Percentiles rank a stretch among this genome's conserved stretches.
These are phyloP conservation scores for Paratilapia polleni DNA, from an alignment of 2,113 vertebrate genomes.

Conservation along the genomic window DNA sequence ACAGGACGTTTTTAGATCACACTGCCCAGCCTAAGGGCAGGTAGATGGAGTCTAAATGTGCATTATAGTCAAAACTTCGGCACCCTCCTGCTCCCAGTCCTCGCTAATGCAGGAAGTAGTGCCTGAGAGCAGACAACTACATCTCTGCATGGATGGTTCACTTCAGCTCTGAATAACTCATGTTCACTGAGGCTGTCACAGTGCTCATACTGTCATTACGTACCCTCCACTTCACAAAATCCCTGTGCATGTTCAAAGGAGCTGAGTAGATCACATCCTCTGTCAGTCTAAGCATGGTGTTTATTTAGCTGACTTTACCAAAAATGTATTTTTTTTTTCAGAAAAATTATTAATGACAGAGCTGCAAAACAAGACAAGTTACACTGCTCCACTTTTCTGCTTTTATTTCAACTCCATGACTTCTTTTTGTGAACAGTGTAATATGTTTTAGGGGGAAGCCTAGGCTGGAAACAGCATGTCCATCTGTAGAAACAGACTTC, in stretches of 20 bases:
- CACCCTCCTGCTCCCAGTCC: background rate
- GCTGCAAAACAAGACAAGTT: background rate
- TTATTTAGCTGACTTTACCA: slow-evolving; percentile 1
- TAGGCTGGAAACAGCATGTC: background rate
- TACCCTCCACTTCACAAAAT: slow-evolving; percentile 48
- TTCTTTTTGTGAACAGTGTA: background rate
- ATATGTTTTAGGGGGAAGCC: background rate
- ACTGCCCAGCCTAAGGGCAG: slow-evolving; percentile 31
- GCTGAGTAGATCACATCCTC: slow-evolving; percentile 24
- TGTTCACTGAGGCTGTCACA: slow-evolving; percentile 37
- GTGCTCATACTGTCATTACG: slow-evolving; percentile 41
- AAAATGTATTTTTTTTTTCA: background rate
- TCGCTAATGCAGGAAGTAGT: slow-evolving; percentile 25
- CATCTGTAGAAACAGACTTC: background rate
- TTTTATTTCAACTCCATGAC: background rate
- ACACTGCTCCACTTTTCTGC: background rate
- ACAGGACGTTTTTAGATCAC: slow-evolving; percentile 9
- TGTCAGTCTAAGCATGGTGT: background rate
- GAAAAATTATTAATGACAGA: background rate
- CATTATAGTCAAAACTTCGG: slow-evolving; percentile 1
- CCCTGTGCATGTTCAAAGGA: slow-evolving; percentile 17
- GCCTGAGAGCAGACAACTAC: slow-evolving; percentile 24
- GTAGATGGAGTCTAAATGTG: slow-evolving; percentile 36
- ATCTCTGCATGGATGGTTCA: slow-evolving; percentile 27
- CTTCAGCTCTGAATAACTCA: slow-evolving; percentile 57